phyloP scores from a whole-genome alignment of 2,113 vertebrate genomes.

The Anseranas semipalmata region DNA sequence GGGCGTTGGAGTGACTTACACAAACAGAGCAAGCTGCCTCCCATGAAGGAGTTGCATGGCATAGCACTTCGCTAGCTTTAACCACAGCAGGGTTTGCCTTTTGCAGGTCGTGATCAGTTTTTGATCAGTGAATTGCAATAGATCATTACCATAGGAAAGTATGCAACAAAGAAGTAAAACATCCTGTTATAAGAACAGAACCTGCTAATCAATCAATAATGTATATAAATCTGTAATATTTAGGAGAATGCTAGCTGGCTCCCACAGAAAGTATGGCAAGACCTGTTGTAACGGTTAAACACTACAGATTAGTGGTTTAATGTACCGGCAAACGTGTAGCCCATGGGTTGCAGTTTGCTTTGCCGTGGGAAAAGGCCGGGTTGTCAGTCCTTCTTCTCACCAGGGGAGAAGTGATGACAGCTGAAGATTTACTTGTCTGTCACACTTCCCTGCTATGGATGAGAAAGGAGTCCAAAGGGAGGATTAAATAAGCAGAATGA shows the following conservation, averaged over 20 bases:
- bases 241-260: background rate
- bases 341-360: slow-evolving; percentile 13
- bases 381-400: background rate
- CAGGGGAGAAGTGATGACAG: background rate
- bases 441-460: slow-evolving; percentile 3
- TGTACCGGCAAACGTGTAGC: background rate
- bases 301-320: background rate
- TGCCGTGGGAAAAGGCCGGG: slow-evolving; percentile 14
- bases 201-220: background rate
- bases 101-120: background rate
- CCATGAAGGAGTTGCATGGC: background rate
- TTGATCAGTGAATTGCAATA: background rate
- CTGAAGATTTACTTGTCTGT: slow-evolving; percentile 50
- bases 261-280: background rate
- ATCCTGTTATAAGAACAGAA: background rate
- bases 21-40: background rate
- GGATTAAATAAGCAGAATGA: slow-evolving; percentile 22
- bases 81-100: background rate
- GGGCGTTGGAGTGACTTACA: background rate
- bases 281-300: slow-evolving; percentile 17
- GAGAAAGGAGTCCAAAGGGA: slow-evolving; percentile 7
- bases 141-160: background rate
- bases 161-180: background rate
- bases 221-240: background rate
- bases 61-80: background rate